A percentile compares a stretch with the other conserved stretches of the same genome.
Evolutionary conservation across 2,113 vertebrate species (phyloP).

Genomic region (Alectura lathami): DNA sequence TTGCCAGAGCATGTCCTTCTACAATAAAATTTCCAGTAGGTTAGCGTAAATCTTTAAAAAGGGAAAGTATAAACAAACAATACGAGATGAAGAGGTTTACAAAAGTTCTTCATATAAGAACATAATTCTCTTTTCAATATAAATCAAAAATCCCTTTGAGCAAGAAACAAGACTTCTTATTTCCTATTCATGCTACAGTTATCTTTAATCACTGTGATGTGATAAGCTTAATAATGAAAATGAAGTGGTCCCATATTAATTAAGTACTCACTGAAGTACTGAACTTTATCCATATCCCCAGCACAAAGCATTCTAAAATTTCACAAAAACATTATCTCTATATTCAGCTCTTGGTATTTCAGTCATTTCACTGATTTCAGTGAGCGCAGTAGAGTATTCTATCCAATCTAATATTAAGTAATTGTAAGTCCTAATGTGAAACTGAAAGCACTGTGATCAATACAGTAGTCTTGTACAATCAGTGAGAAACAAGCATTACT

Average conservation of each 20-base stretch:
- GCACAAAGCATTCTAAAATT: background rate
- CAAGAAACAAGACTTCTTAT: background rate
- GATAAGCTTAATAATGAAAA: background rate
- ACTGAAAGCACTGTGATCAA: background rate
- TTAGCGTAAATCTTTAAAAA: background rate
- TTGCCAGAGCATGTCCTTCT: background rate
- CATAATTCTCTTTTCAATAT: background rate
- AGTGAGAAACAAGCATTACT: background rate
- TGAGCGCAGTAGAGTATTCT: background rate
- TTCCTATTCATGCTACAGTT: slow-evolving; percentile 11
- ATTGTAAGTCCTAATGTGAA: background rate
- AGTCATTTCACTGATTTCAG: background rate
- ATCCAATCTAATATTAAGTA: background rate
- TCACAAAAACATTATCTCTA: background rate
- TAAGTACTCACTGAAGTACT: background rate
- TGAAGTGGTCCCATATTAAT: slow-evolving; percentile 9
- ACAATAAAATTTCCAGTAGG: background rate
- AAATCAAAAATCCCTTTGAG: slow-evolving; percentile 10
- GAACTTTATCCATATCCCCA: background rate
- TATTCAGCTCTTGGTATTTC: background rate
- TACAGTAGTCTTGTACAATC: background rate
- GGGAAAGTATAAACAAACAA: background rate
- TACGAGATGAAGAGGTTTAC: background rate
- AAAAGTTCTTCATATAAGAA: background rate
- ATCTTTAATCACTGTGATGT: background rate